Conservation (phyloP, 2,888 invertebrate species). For the Thymelicus sylvestris region DNA sequence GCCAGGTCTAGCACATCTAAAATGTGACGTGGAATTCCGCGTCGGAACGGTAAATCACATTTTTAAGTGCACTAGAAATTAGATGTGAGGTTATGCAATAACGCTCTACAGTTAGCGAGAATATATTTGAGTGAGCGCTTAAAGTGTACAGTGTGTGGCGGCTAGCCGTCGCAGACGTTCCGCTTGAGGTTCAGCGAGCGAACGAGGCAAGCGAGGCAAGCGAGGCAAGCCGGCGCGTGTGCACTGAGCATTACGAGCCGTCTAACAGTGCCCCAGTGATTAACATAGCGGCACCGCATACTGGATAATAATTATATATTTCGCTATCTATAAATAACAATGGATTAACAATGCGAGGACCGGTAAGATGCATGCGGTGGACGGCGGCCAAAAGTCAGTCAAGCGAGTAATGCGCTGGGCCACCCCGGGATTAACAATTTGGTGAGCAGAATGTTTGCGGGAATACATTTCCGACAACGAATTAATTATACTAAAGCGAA, state of each 20-base stretch:
- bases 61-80: conserved; percentile 39
- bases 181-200: conserved; percentile 45
- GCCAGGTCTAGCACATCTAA: conserved; percentile 32
- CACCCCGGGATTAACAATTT: conserved; percentile 63
- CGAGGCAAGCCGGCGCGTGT: conserved; percentile 54
- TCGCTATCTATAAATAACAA: conserved; percentile 67
- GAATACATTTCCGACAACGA: conserved; percentile 49
- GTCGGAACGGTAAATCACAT: conserved; percentile 37
- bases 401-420: conserved; percentile 61
- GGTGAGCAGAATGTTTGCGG: conserved; percentile 63
- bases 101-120: conserved; percentile 35
- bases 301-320: conserved; percentile 51
- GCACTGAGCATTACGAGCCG: conserved; percentile 52
- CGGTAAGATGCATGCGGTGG: conserved; percentile 66
- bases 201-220: no score
- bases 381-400: conserved; percentile 67
- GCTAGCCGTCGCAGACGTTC: conserved; percentile 45
- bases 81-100: conserved; percentile 39
- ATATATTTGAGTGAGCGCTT: conserved; percentile 34
- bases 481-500: conserved; percentile 39
- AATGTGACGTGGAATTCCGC: conserved; percentile 34
- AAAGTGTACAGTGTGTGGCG: conserved; percentile 28
- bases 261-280: conserved; percentile 56
- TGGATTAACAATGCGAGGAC: conserved; percentile 67
- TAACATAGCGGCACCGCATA: conserved; percentile 50